Conservation (phyloP, 1,140 invertebrate genomes). For the Drosophila miranda region DNA sequence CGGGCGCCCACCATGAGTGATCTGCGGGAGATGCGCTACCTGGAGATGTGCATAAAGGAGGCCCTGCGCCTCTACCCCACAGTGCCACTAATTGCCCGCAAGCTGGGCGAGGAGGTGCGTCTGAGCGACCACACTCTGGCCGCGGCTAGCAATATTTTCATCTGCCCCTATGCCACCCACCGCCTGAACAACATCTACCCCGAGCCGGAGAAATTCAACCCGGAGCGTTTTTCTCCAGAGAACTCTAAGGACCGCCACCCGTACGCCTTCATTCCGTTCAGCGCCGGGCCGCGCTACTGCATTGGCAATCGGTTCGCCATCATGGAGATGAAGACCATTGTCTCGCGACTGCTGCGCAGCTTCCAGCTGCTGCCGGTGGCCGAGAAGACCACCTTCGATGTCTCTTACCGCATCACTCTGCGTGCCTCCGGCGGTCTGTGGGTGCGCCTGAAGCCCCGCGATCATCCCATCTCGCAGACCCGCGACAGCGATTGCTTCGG, state of each 20-base stretch:
- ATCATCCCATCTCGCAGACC: slow-evolving; percentile 21
- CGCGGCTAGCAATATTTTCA: slow-evolving; percentile 81
- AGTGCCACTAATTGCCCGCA: slow-evolving; percentile 86
- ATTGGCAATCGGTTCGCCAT: slow-evolving; percentile 88
- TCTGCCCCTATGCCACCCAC: slow-evolving; percentile 86
- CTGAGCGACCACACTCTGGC: slow-evolving; percentile 82
- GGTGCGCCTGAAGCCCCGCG: slow-evolving; percentile 81
- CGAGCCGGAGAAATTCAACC: slow-evolving; percentile 88
- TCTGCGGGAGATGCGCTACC: slow-evolving; percentile 85
- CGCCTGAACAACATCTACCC: slow-evolving; percentile 86
- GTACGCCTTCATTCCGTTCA: slow-evolving; percentile 88
- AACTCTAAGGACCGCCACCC: slow-evolving; percentile 84
- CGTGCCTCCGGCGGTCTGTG: slow-evolving; percentile 84
- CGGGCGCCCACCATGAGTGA: slow-evolving; percentile 84
- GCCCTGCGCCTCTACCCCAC: slow-evolving; percentile 87
- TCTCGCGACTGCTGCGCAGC: slow-evolving; percentile 86
- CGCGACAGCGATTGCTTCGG: slow-evolving; percentile 7
- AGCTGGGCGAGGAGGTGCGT: slow-evolving; percentile 84
- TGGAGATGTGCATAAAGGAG: slow-evolving; percentile 88
- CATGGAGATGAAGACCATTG: slow-evolving; percentile 88
- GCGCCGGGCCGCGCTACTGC: slow-evolving; percentile 84
- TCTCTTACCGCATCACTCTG: slow-evolving; percentile 84
- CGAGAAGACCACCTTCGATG: slow-evolving; percentile 83
- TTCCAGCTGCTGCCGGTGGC: slow-evolving; percentile 83
- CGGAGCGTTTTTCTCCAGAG: slow-evolving; percentile 87